phyloP scores from a whole-genome alignment of 2,888 invertebrate genomes.

The Barypeithes pellucidus region DNA sequence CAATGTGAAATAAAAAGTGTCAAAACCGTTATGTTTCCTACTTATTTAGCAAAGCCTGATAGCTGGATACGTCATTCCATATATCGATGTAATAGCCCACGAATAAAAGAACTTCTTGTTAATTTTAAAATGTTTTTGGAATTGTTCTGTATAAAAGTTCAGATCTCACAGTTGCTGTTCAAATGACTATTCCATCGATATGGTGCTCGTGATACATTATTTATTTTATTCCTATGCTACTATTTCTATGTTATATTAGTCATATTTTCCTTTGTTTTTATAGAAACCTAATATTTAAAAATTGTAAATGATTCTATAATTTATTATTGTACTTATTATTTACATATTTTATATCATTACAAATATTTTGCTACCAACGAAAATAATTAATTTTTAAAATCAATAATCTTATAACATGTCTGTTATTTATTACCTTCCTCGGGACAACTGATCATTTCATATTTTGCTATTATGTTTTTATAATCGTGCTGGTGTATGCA shows the following conservation, averaged over 20 bases:
- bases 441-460: too few relatives aligned
- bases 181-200: background rate
- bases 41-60: slow-evolving; percentile 1
- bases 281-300: slow-evolving; percentile 5
- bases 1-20: too few relatives aligned
- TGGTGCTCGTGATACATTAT: background rate
- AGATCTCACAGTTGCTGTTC: background rate
- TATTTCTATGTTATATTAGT: background rate
- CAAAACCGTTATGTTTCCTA: background rate
- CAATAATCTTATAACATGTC: too few relatives aligned
- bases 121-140: too few relatives aligned
- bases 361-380: background rate
- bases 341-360: slow-evolving; percentile 18
- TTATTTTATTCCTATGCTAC: background rate
- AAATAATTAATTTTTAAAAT: too few relatives aligned
- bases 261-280: slow-evolving; percentile 7
- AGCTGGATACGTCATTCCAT: background rate
- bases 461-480: too few relatives aligned
- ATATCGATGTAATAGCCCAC: slow-evolving; percentile 6
- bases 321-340: slow-evolving; percentile 19
- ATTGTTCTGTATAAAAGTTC: too few relatives aligned
- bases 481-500: too few relatives aligned
- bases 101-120: background rate
- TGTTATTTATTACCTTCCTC: too few relatives aligned
- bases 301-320: background rate